Base-by-base conservation (phyloP, 2,888 invertebrate species). In the Beris morrisii region DNA sequence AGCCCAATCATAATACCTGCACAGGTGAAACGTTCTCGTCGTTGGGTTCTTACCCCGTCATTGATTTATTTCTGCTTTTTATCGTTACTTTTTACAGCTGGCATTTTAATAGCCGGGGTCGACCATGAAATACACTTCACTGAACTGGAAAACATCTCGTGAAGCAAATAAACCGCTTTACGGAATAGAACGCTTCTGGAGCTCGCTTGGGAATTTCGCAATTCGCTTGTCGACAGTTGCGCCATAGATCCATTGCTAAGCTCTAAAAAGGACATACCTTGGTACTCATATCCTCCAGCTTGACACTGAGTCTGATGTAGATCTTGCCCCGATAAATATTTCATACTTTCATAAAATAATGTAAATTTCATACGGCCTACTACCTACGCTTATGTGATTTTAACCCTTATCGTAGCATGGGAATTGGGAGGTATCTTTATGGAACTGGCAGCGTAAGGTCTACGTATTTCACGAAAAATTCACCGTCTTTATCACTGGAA, bases 21-120 rank as follows among this genome's bases (percentile, higher is more conserved):
- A 56, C 9, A 44, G 38, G 44, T 43, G 44, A 43, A 43, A 56
- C 43, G 43, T 15, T 38, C 7, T 5, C 7, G 38, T 38, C 38
- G 38, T 3, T 5, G 38, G 38, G 38, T 38, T 1, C 43, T 43
- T 11, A 12, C 43, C 5, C 56, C 43, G 56, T 43, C 56, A 56
- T 56, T 56, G 56, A 56, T 56, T 56, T 56, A 56, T 56, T 43
- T 22, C 56, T 11, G 22, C 9, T 12, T 56, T 43, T 43, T 32
- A n/a, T 56, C 15, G 31, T n/a, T 11, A 31, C n/a, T 56, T 56
- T 56, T 56, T 56, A 43, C 56, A 56, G 22, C 56, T 13, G 22
- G 43, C 38, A 56, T 30, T 56, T 56, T 44, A 56, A 56, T 43
- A 43, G 15, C 22, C 56, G 43, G 4, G n/a, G 44, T 30, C 56